Percentiles rank a stretch among this genome's conserved stretches.
These are phyloP conservation scores for Chrysochloris asiatica DNA, from an alignment of 2,113 vertebrate genomes.

Conservation along the genomic window DNA sequence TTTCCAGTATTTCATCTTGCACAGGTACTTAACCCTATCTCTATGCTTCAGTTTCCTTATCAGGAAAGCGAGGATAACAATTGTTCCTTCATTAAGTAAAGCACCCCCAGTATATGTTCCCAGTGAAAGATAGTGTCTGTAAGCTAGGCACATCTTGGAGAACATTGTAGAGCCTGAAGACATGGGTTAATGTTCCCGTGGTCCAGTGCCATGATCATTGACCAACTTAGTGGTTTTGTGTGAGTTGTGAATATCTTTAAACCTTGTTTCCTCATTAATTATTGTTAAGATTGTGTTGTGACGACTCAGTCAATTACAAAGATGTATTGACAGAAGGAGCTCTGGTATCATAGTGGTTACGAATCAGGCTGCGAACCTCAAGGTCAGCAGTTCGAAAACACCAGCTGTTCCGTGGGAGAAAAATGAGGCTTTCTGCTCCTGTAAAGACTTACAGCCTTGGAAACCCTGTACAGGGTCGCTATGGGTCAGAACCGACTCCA, in stretches of 20 bases:
- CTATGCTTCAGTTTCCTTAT: not conserved
- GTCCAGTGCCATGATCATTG: not conserved
- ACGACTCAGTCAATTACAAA: not conserved
- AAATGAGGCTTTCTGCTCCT: too few relatives aligned
- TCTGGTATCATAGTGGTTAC: too few relatives aligned
- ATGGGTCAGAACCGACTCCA: too few relatives aligned
- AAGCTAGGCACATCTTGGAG: not conserved
- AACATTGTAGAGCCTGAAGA: not conserved
- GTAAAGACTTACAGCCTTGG: too few relatives aligned
- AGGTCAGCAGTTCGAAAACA: too few relatives aligned
- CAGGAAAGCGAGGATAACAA: not conserved
- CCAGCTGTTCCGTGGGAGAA: too few relatives aligned
- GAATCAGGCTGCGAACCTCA: too few relatives aligned
- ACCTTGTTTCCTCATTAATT: not conserved
- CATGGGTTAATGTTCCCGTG: not conserved
- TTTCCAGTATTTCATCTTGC: not conserved
- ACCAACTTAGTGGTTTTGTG: not conserved
- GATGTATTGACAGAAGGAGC: too few relatives aligned
- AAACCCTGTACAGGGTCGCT: too few relatives aligned
- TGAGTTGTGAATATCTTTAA: not conserved
- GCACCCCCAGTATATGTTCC: not conserved
- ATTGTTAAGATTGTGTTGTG: not conserved
- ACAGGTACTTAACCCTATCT: not conserved
- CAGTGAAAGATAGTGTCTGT: not conserved
- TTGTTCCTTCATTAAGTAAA: slow-evolving; percentile 15